Percentiles rank a stretch among this genome's conserved stretches.
Evolutionary conservation across 2,888 invertebrate species (phyloP).

Genomic region (Drosophila multiciliata): DNA sequence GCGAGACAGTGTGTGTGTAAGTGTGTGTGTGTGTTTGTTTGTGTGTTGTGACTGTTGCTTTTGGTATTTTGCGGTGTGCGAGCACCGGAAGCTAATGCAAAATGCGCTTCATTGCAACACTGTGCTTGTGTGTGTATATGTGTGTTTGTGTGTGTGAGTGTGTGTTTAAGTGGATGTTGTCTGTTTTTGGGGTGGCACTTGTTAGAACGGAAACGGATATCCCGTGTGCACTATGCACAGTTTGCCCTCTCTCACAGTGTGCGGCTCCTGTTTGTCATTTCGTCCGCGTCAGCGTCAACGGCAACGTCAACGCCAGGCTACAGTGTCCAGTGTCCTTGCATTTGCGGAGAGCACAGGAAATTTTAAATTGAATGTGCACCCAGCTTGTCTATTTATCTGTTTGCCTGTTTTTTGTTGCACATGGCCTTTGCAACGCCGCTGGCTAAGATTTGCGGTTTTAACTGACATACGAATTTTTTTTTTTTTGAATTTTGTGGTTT

Average conservation of each 20-base stretch:
- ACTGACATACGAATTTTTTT: conserved; percentile 9
- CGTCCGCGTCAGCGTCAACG: conserved; percentile 30
- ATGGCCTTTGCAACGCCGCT: conserved; percentile 9
- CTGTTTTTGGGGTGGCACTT: conserved; percentile 58
- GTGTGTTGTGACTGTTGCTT: conserved; percentile 13
- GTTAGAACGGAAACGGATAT: conserved; percentile 77
- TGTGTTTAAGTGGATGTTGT: conserved; percentile 7
- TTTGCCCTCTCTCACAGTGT: conserved; percentile 34
- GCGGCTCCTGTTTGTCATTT: conserved; percentile 69
- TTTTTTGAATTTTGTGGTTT: conserved; percentile 16
- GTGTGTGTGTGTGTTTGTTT: conserved; percentile 15
- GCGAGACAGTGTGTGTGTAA: not conserved
- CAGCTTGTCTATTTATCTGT: conserved; percentile 34
- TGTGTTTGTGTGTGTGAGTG: conserved; percentile 30
- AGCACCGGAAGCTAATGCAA: conserved; percentile 63
- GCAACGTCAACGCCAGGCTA: conserved; percentile 13
- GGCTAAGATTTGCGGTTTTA: conserved; percentile 43
- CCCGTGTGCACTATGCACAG: conserved; percentile 71
- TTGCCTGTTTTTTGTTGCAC: conserved; percentile 28
- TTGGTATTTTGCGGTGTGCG: conserved; percentile 21
- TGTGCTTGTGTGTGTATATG: conserved; percentile 25
- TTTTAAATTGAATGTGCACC: conserved; percentile 74
- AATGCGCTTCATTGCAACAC: conserved; percentile 76
- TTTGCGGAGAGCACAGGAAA: conserved; percentile 57
- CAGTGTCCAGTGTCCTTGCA: conserved; percentile 29